A percentile compares a stretch with the other conserved stretches of the same genome.
Evolutionary conservation across 2,888 invertebrate genomes (phyloP).

Genomic region (Smittia sp.): DNA sequence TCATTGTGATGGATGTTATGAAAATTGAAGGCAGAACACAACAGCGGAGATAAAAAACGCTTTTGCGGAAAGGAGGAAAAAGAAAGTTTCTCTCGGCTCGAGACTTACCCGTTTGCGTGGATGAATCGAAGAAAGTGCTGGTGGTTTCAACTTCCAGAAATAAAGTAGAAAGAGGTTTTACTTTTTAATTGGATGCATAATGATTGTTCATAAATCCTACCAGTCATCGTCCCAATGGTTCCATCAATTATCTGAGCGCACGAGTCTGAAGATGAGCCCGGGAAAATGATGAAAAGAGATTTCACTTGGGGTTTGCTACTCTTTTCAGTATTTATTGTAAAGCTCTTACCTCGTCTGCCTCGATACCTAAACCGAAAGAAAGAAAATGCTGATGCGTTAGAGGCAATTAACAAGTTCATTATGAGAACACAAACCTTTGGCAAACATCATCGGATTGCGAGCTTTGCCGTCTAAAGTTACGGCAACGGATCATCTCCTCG

Average conservation of each 20-base stretch:
- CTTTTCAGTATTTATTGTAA: background rate
- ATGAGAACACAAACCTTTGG: conserved; percentile 53
- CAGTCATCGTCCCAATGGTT: conserved; percentile 85
- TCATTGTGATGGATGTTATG: too few species aligned
- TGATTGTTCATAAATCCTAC: conserved; percentile 10
- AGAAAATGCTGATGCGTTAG: background rate
- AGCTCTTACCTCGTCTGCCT: conserved; percentile 48
- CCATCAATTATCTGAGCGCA: conserved; percentile 89
- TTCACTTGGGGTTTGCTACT: too few species aligned
- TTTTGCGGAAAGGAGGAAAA: too few species aligned
- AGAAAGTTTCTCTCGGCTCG: too few species aligned
- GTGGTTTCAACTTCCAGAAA: conserved; percentile 70
- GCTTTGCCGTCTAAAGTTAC: conserved; percentile 86
- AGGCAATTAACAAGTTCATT: background rate
- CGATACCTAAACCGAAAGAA: conserved; percentile 48
- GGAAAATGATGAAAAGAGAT: background rate
- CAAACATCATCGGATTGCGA: conserved; percentile 83
- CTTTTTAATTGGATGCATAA: background rate
- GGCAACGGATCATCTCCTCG: conserved; percentile 88
- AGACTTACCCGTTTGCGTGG: conserved; percentile 85
- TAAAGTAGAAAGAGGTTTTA: background rate
- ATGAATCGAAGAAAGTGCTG: conserved; percentile 87
- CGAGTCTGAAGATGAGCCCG: conserved; percentile 59
- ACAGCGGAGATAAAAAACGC: too few species aligned
- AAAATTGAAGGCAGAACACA: too few species aligned